Percentiles rank a stretch among this genome's conserved stretches.
phyloP scores from a whole-genome alignment of 1,140 invertebrate genomes.

The Agraylea sexmaculata region DNA sequence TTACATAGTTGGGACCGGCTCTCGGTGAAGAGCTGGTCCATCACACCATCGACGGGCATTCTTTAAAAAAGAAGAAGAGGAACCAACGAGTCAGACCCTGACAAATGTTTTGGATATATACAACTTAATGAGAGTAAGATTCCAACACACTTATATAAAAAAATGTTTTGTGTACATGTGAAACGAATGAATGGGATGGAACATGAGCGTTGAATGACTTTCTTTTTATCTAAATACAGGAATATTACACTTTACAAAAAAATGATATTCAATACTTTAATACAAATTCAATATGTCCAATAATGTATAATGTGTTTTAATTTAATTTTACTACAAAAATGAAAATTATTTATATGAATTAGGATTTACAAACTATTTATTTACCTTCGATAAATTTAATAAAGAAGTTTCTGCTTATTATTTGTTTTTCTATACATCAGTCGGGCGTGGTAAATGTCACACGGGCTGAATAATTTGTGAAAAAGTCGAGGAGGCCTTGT shows the following conservation, averaged over 20 bases:
- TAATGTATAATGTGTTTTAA: slow-evolving; percentile 21
- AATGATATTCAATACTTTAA: slow-evolving; percentile 14
- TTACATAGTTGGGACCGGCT: too few relatives aligned
- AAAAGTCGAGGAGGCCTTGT: slow-evolving; percentile 9
- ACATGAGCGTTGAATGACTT: slow-evolving; percentile 7
- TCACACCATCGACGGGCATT: too few relatives aligned
- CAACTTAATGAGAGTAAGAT: too few relatives aligned
- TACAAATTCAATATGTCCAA: slow-evolving; percentile 20
- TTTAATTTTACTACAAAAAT: slow-evolving; percentile 23
- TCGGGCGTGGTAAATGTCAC: slow-evolving; percentile 18
- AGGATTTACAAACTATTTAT: slow-evolving; percentile 21
- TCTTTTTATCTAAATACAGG: slow-evolving; percentile 19
- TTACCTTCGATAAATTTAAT: slow-evolving; percentile 18
- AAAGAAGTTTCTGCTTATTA: slow-evolving; percentile 15
- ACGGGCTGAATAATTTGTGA: slow-evolving; percentile 14
- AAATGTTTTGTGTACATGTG: slow-evolving; percentile 18
- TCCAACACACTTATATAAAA: slow-evolving; percentile 2
- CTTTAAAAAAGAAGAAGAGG: too few relatives aligned
- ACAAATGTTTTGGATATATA: too few relatives aligned
- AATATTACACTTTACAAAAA: slow-evolving; percentile 24
- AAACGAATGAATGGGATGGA: slow-evolving; percentile 9
- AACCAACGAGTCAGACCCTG: too few relatives aligned
- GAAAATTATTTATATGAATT: slow-evolving; percentile 20
- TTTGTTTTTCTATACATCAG: slow-evolving; percentile 22
- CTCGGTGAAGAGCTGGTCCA: too few relatives aligned